phyloP scores from a whole-genome alignment of 2,888 invertebrate genomes.

The Troglohyphantes excavatus region DNA sequence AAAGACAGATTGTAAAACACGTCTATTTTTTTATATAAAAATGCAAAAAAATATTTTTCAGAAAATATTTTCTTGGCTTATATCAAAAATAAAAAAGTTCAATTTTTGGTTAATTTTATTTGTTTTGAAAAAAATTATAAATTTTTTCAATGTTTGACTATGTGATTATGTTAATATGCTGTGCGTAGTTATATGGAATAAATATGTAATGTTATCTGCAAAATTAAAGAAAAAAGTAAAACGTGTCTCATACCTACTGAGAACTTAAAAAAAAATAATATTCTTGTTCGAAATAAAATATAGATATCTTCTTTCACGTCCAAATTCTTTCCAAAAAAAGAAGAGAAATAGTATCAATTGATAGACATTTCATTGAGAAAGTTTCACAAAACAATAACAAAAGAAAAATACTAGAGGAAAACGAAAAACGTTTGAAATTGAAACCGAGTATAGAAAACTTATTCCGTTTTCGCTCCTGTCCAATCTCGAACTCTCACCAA shows the following conservation, averaged over 20 bases:
- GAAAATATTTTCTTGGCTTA: too few species aligned
- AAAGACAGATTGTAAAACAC: too few species aligned
- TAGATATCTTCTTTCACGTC: neutral
- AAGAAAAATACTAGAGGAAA: neutral
- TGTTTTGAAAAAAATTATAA: too few species aligned
- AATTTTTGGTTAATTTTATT: too few species aligned
- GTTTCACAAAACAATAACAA: neutral
- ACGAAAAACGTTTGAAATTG: slow-evolving; percentile 15
- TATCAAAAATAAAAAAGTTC: too few species aligned
- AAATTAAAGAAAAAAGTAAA: neutral
- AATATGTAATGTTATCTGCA: neutral
- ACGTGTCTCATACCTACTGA: neutral
- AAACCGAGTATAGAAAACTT: slow-evolving; percentile 47
- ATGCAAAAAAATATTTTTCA: too few species aligned
- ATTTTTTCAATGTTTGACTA: too few species aligned
- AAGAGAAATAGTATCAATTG: slow-evolving; percentile 29
- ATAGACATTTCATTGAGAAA: slow-evolving; percentile 49
- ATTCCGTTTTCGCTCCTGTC: slow-evolving; percentile 39
- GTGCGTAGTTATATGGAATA: too few species aligned
- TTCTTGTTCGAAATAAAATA: too few species aligned
- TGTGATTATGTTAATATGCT: too few species aligned
- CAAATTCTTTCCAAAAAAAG: neutral
- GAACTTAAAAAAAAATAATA: too few species aligned
- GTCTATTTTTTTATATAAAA: too few species aligned
- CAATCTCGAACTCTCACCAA: slow-evolving; percentile 27